Evolutionary conservation across 2,888 invertebrate genomes (phyloP), one percentile per base, ranked within the genome.

Genomic region (Kuschelorhynchus macadamiae): DNA sequence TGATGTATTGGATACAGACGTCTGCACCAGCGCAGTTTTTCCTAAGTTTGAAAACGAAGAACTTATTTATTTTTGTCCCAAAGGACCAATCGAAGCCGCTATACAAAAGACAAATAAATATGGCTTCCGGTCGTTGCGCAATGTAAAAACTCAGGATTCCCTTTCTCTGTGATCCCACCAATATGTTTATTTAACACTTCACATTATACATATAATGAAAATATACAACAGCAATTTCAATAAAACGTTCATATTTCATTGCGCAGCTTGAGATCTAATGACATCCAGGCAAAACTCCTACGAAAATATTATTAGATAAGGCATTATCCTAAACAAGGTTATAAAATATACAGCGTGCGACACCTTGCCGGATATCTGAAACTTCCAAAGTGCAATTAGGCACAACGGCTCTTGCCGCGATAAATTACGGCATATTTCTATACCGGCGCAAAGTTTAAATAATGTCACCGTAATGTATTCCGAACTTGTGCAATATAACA

Each of bases 401-500:
- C 79, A 78, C 80, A 81, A 80, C 68, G 69, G 69, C 79, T 77
- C 78, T 77, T 76, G 76, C 78, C 76, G 78, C 79, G 75, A 81
- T 81, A 81, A 81, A 81, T 81, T 81, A 80, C 78, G 76, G 78
- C 80, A 81, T 81, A 81, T 81, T 78, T 79, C 79, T 79, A 79
- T 79, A 79, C 77, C 71, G 73, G 77, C 64, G 77, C 56, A 76
- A 80, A 80, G 75, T 79, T 80, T 80, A 80, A 80, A 80, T 80
- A 80, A 80, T 79, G 79, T 79, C 79, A 76, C 79, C 72, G 72
- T 79, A 79, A 80, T 79, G 77, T 80, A 80, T 79, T 79, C 79
- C 76, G 79, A 81, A 81, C 80, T 81, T 81, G 77, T 77, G 79
- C 79, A 81, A 81, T 81, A 81, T 81, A 81, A 80, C 80, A 80